Evolutionary conservation across 2,888 invertebrate genomes (phyloP).

Genomic region (Plagodis dolabraria): DNA sequence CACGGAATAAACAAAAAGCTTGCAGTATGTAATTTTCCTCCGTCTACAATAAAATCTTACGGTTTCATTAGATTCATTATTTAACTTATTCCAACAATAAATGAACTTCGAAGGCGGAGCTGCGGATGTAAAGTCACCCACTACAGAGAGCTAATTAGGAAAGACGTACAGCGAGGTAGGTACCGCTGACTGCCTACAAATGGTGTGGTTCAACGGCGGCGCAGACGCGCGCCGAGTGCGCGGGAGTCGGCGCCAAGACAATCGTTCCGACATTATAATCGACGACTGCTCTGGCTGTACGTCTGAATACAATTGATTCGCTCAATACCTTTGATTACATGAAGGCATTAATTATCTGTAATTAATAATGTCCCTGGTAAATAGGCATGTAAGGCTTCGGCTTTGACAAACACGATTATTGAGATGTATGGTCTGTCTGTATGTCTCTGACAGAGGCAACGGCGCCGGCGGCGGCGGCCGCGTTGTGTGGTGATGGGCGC

Average conservation of each 20-base stretch:
- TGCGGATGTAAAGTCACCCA: slow-evolving; percentile 70
- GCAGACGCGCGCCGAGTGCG: slow-evolving; percentile 60
- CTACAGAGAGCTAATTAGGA: slow-evolving; percentile 76
- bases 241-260: slow-evolving; percentile 70
- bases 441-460: slow-evolving; percentile 22
- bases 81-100: slow-evolving; percentile 43
- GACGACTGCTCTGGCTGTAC: slow-evolving; percentile 11
- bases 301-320: slow-evolving; percentile 11
- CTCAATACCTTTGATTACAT: neutral
- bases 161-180: slow-evolving; percentile 60
- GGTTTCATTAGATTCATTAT: slow-evolving; percentile 38
- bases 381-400: neutral
- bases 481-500: slow-evolving; percentile 43
- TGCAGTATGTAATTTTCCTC: no score
- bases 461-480: slow-evolving; percentile 27
- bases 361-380: neutral
- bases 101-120: slow-evolving; percentile 64
- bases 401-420: slow-evolving; percentile 7
- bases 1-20: no score
- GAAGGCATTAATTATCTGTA: slow-evolving; percentile 4
- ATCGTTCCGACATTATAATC: slow-evolving; percentile 62
- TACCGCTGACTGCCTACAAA: slow-evolving; percentile 65
- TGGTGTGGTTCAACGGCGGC: slow-evolving; percentile 72
- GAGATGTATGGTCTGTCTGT: neutral
- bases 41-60: no score